Base-by-base conservation (phyloP, 2,113 vertebrate genomes). In the Periophthalmus modestus region DNA sequence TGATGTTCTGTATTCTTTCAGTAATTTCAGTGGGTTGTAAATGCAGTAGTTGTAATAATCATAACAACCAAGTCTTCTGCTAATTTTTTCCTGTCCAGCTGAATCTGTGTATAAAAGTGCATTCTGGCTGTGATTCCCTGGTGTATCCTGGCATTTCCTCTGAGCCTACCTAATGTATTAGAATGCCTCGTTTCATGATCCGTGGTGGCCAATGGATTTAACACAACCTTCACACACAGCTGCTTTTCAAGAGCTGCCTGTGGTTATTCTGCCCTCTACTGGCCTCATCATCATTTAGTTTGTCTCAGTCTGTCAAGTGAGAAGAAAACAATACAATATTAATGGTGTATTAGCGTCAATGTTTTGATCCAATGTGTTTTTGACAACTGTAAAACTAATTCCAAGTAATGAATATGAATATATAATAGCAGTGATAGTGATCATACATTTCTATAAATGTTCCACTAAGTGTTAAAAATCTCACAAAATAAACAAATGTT, bases 91-190 rank as follows among this genome's bases (percentile, higher is more conserved):
- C 59, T 34, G 21, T 24, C 34, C 66, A 54, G 43, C 48, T 77
- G 46, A 71, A 58, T 43, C 79, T 71, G 71, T 52, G 79, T 67
- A 74, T 72, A 39, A 66, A 76, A 54, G 71, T 80, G 74, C 74
- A 83, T 66, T 86, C 71, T 71, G 79, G 47, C 80, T 67, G 33
- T 24, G 39, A 85, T 82, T 87, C 88, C 87, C 82, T 24, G 23
- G 86, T 79, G 86, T 65, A 21, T 73, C 36, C 74, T 86, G 88
- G 84, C 77, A 91, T 92, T 93, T 92, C 90, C 89, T 91, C 73
- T 76, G 50, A 80, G 68, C 82, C 87, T 84, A 83, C 82, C 82
- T 81, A 82, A 83, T 55, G 68, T 72, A 73, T 36, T 48, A 80
- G 69, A 74, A 23, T 9, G 61, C 71, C 79, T 73, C 72, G 50